Base-by-base conservation (phyloP, 2,113 vertebrate species). In the Nanger granti region DNA sequence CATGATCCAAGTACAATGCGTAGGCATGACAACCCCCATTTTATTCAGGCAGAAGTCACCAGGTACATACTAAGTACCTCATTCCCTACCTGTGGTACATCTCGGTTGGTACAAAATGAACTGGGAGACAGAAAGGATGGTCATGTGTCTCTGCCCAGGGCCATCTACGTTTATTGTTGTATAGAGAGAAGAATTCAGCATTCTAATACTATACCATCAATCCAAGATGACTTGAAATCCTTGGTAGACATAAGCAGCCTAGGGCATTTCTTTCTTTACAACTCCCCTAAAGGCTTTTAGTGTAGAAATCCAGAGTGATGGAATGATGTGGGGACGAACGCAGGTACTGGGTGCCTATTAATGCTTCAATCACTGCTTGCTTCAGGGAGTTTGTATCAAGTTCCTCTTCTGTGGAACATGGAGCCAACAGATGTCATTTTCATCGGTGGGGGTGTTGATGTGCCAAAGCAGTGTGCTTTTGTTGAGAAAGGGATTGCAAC, bases 11-110 rank as follows among this genome's bases (percentile, higher is more conserved):
- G 92, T 80, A 37, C 44, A 83, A 44, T 22, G 34, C 1, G 11
- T 88, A 96, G 91, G 93, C 83, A 91, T 49, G 80, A 91, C 88
- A 87, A 83, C 49, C 28, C n/a, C 62, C 47, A 10, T 91, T 95
- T 96, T 59, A 86, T 69, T 84, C 91, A 92, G 64, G 57, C 22
- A 14, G 41, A 94, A 90, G 83, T 91, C 62, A 47, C 90, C 73
- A 85, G 62, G 57, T 57, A 82, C 79, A 95, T 90, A 90, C 90
- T 66, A 91, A 95, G 41, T 41, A 80, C 84, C 69, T 89, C 85
- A 83, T 92, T 91, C 66, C 18, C 22, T n/a, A n/a, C 69, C 64
- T 47, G 34, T 66, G 89, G 93, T 44, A 17, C 85, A n/a, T 84
- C 69, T 85, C 41, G 4, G 55, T 26, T 34, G 34, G 62, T 76